These are phyloP conservation scores for Chaunax sp. DNA, from an alignment of 2,797 vertebrate genomes.

Conservation along the genomic window DNA sequence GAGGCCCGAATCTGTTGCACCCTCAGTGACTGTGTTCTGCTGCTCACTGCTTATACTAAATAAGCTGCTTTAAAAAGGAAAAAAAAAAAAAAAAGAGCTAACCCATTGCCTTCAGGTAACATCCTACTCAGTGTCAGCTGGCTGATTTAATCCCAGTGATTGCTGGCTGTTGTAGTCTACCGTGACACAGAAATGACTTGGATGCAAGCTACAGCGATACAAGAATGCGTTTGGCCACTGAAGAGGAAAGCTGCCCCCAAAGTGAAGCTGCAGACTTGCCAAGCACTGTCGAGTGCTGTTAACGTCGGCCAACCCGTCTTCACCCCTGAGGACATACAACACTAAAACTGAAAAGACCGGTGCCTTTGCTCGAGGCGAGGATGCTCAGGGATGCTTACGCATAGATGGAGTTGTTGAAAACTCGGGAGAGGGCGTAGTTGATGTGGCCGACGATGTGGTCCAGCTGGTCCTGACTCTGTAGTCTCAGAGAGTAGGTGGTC, in stretches of 20 bases:
- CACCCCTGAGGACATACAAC: constrained; percentile 18
- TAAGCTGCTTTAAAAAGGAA: constrained; percentile 36
- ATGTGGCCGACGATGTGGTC: constrained; percentile 89
- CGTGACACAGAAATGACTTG: constrained; percentile 50
- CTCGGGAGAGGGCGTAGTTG: constrained; percentile 89
- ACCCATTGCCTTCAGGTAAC: constrained; percentile 46
- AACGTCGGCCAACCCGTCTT: constrained; percentile 47
- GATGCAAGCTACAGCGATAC: constrained; percentile 46
- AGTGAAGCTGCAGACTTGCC: constrained; percentile 53
- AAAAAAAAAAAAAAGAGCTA: constrained; percentile 15
- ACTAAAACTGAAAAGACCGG: constrained; percentile 24
- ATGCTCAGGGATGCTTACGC: constrained; percentile 76
- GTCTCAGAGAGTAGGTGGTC: constrained; percentile 85
- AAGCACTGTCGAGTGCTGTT: constrained; percentile 48
- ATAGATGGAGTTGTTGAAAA: constrained; percentile 90
- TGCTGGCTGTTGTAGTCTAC: constrained; percentile 48
- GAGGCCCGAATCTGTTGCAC: constrained; percentile 6
- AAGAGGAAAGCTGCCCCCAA: constrained; percentile 36
- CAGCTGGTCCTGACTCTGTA: constrained; percentile 87
- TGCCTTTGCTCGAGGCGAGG: not conserved
- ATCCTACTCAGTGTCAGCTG: constrained; percentile 52
- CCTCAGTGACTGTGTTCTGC: constrained; percentile 8
- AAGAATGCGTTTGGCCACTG: constrained; percentile 47
- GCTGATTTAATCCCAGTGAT: constrained; percentile 63
- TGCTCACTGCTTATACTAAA: constrained; percentile 31